Evolutionary conservation across 2,888 invertebrate genomes (phyloP).

Genomic region (Macropis europaea): DNA sequence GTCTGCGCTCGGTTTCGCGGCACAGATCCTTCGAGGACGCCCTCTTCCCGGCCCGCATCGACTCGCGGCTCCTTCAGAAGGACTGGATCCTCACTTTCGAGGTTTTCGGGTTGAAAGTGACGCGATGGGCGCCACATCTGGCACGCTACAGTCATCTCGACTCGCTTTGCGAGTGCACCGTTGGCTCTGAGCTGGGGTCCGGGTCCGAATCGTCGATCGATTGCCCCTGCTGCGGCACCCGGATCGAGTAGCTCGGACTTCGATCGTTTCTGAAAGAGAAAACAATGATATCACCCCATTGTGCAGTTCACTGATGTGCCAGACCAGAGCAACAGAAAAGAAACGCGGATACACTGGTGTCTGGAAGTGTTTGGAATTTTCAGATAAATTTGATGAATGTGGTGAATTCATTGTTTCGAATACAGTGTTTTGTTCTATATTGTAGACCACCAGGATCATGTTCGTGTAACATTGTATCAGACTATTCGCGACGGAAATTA

Average conservation of each 20-base stretch:
- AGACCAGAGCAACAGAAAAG: too few relatives aligned
- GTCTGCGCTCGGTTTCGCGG: conserved; percentile 27
- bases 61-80: conserved; percentile 20
- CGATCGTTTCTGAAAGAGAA: conserved; percentile 71
- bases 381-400: too few relatives aligned
- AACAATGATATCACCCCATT: too few relatives aligned
- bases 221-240: conserved; percentile 72
- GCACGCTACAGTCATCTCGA: conserved; percentile 77
- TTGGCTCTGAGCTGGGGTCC: conserved; percentile 72
- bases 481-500: too few relatives aligned
- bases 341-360: too few relatives aligned
- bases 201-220: conserved; percentile 77
- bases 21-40: background rate
- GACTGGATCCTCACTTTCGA: conserved; percentile 56
- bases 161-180: conserved; percentile 75
- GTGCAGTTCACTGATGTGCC: too few relatives aligned
- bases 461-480: too few relatives aligned
- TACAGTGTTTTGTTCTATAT: too few relatives aligned
- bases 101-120: conserved; percentile 65
- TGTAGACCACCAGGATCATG: too few relatives aligned
- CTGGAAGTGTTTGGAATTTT: too few relatives aligned
- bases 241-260: conserved; percentile 73
- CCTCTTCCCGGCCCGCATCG: background rate
- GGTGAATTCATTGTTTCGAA: too few relatives aligned
- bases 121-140: conserved; percentile 70